Base-by-base conservation (phyloP, 2,888 invertebrate genomes). In the Meteorus colon region DNA sequence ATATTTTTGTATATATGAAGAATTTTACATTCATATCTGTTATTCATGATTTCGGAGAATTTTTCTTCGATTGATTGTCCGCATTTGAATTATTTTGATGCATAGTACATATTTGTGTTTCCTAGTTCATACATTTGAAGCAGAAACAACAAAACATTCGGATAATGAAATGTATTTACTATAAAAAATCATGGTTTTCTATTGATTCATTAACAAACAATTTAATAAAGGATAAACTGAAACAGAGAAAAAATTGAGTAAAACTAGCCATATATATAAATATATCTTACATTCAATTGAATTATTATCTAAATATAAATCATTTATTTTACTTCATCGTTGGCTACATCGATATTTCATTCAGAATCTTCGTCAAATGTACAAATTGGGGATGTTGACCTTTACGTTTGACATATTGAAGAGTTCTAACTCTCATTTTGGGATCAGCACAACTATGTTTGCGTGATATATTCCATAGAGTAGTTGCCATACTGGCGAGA, bases 391-490 rank as follows among this genome's bases (percentile, higher is more conserved):
- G 80, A 70, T 77, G 79, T 68, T 86, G 84, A 81, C 86, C 87
- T 69, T 86, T 88, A 37, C 82, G 83, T 41, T 77, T 79, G 76
- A 89, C 82, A 73, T 89, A 89, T 60, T 89, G 88, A 74, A 87
- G 72, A 1, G 86, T 86, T 79, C 84, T 86, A 62, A 81, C 80
- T 80, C 88, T 89, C 31, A 90, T 82, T 87, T 92, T 93, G 4
- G 88, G 85, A 86, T 94, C 94, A 27, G 91, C 84, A 41, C 90
- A 90, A 4, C 91, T 89, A 84, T 93, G 91, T 89, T 95, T 96
- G 81, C 94, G 92, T 24, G 95, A 92, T 80, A 97, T 90, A 85
- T 93, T 92, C 97, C 97, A 97, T 62, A 98, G 91, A 89, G 97
- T 97, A 0, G 93, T 86, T 0, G 96, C 95, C 77, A 98, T 91